These are phyloP conservation scores for Phocoena phocoena DNA, from an alignment of 2,113 vertebrate genomes.

Conservation along the genomic window DNA sequence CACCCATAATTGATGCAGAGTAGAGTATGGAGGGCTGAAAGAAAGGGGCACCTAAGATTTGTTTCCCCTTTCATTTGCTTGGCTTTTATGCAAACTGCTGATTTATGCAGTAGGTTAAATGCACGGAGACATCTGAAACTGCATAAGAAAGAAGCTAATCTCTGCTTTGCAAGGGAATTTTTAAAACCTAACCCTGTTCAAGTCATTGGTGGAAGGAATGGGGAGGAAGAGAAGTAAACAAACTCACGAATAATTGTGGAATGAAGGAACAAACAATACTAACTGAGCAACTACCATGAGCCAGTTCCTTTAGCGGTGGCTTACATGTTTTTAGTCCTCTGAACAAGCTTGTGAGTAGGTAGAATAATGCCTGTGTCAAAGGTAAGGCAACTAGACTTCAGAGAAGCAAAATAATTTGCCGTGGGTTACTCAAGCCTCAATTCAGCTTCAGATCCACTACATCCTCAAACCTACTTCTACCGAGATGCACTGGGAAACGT, in stretches of 20 bases:
- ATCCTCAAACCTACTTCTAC: background rate
- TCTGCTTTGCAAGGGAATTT: background rate
- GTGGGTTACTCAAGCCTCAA: background rate
- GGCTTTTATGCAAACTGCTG: conserved; percentile 27
- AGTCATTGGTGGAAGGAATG: background rate
- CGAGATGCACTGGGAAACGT: background rate
- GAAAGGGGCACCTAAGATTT: background rate
- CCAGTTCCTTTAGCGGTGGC: background rate
- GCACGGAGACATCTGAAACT: conserved; percentile 20
- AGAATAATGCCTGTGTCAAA: background rate
- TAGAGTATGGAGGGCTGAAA: background rate
- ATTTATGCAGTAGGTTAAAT: conserved; percentile 50
- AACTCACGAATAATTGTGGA: background rate
- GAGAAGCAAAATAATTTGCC: background rate
- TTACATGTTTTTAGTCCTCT: background rate
- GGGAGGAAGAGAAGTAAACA: background rate
- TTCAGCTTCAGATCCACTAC: background rate
- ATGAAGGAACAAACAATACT: background rate
- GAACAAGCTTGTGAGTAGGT: background rate
- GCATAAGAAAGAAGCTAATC: conserved; percentile 40
- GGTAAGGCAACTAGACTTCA: background rate
- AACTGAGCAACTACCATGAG: background rate
- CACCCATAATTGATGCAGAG: conserved; percentile 66
- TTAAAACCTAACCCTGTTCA: background rate
- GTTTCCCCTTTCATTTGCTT: background rate